Evolutionary conservation across 1,140 invertebrate genomes (phyloP), one percentile per base, ranked within the genome.

Genomic region (Heliconius eleuchia): DNA sequence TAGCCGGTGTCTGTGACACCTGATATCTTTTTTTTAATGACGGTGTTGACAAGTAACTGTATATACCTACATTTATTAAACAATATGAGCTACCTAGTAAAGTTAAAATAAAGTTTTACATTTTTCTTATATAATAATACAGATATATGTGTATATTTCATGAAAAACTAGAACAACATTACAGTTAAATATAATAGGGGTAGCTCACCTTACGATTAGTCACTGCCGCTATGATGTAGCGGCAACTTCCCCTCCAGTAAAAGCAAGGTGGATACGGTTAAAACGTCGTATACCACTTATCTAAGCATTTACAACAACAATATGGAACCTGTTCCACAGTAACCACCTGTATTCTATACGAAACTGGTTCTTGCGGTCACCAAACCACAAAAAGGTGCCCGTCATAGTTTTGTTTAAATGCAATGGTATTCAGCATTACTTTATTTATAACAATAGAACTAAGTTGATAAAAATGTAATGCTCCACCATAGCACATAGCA

Each of bases 361-460:
- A 79, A 84, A 92, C 91, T 89, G 86, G 91, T 92, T 88, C 80
- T 76, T 82, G 85, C 80, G 85, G 88, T 88, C 88, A 87, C 84
- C 78, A 85, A 84, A 87, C 86, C 85, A 89, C 86, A 84, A 86
- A 89, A 86, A 85, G 78, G 83, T 83, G 79, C 73, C 77, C 82
- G 85, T 87, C 86, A 87, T 85, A 89, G 87, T 87, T 89, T 80
- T 76, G 74, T 80, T 60, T 80, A 74, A 39, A 76, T 76, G 74
- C 71, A 80, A 76, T 73, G 73, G 30, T 55, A 80, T 80, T 71
- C 76, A 39, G 73, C 66, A 46, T 76, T 55, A 60, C 37, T 74
- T 79, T 79, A 60, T 75, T 79, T 66, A 30, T 66, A 66, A 66
- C 60, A 66, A 66, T 6, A 13, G 9, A 57, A n/a, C n/a, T 27